A percentile compares a stretch with the other conserved stretches of the same genome.
Evolutionary conservation across 2,888 invertebrate species (phyloP).

Genomic region (Seira musarum): DNA sequence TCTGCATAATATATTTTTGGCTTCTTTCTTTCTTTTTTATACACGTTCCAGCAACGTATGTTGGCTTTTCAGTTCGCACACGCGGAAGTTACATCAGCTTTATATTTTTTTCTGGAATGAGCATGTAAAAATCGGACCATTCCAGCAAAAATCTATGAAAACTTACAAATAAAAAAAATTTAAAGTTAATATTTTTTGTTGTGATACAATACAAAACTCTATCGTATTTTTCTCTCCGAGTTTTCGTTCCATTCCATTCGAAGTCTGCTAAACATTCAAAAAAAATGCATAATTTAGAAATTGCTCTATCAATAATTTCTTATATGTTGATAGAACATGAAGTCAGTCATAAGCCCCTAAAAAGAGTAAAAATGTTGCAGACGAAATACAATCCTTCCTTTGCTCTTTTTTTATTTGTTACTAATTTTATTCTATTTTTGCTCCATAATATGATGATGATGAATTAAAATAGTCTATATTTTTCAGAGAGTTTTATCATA

Average conservation of each 20-base stretch:
- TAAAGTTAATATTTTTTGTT: not conserved
- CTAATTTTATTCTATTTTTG: conserved; percentile 15
- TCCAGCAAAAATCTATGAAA: not conserved
- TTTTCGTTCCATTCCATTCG: not conserved
- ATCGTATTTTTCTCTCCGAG: not conserved
- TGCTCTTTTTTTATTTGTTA: not conserved
- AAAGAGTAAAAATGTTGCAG: conserved; percentile 6
- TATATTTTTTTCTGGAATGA: conserved; percentile 13
- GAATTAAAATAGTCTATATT: not conserved
- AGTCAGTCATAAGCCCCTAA: not conserved
- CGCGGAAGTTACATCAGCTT: conserved; percentile 27
- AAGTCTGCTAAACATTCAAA: not conserved
- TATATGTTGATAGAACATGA: not conserved
- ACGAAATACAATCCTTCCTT: conserved; percentile 4
- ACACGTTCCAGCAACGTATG: not conserved
- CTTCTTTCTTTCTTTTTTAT: conserved; percentile 5
- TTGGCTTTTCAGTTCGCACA: not conserved
- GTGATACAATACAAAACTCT: conserved; percentile 7
- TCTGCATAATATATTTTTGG: conserved; percentile 10
- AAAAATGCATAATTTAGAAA: conserved; percentile 8
- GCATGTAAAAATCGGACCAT: conserved; percentile 24
- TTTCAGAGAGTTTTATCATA: not conserved
- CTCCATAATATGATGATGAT: not conserved
- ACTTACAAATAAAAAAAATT: not conserved
- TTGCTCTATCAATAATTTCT: conserved; percentile 1